Percentiles rank a stretch among this genome's conserved stretches.
phyloP scores from a whole-genome alignment of 2,888 invertebrate genomes.

The Dicranocentrus wangi region DNA sequence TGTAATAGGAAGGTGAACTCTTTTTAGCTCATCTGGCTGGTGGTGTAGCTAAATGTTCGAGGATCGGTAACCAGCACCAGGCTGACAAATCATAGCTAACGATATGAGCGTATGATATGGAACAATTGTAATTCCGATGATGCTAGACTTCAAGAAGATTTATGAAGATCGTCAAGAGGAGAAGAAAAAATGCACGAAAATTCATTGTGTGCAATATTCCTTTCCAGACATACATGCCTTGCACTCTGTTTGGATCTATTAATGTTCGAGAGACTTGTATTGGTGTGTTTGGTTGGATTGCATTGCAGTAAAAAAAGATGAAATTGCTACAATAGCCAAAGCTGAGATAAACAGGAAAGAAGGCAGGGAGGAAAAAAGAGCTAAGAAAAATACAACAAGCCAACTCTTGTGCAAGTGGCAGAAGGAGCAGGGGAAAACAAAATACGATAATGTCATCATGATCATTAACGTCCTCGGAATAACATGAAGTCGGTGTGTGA shows the following conservation, averaged over 20 bases:
- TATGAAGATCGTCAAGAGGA: conserved; percentile 59
- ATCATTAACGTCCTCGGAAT: conserved; percentile 59
- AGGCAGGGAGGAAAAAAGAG: neutral
- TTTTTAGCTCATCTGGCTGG: no score
- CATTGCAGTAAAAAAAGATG: no score
- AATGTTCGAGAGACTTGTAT: no score
- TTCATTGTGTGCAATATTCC: conserved; percentile 53
- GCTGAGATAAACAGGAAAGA: neutral
- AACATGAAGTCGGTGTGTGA: conserved; percentile 47
- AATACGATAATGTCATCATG: conserved; percentile 59
- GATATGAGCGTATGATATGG: conserved; percentile 33
- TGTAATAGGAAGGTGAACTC: no score
- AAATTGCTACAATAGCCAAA: no score
- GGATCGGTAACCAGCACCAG: conserved; percentile 15
- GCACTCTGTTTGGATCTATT: no score
- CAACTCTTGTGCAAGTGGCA: no score
- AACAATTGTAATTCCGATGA: conserved; percentile 63
- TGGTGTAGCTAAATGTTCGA: no score
- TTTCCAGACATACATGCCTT: no score
- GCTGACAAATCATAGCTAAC: conserved; percentile 63
- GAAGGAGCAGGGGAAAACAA: conserved; percentile 54
- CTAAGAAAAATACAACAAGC: neutral
- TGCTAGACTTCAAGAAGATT: conserved; percentile 60
- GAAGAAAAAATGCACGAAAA: conserved; percentile 36
- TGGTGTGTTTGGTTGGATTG: no score